Evolutionary conservation across 2,888 invertebrate genomes (phyloP).

Genomic region (Pycnomerus fuliginosus): DNA sequence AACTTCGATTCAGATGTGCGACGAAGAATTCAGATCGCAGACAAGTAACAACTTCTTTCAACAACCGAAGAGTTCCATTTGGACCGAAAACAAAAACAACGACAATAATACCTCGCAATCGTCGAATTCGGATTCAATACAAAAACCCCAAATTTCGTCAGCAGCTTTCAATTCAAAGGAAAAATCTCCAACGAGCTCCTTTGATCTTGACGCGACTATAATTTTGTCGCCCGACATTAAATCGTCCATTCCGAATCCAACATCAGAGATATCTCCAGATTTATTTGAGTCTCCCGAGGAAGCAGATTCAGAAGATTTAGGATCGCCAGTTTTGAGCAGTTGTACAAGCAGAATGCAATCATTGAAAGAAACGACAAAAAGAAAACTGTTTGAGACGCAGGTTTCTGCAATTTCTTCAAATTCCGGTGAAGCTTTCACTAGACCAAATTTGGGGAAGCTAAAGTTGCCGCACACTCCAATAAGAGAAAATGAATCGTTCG

Average conservation of each 20-base stretch:
- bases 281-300: slow-evolving; percentile 9
- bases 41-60: too few relatives aligned
- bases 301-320: not conserved
- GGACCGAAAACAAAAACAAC: not conserved
- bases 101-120: slow-evolving; percentile 7
- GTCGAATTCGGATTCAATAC: not conserved
- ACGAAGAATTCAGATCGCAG: too few relatives aligned
- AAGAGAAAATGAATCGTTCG: too few relatives aligned
- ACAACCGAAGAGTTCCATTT: slow-evolving; percentile 29
- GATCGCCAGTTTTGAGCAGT: slow-evolving; percentile 13
- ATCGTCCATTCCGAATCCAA: not conserved
- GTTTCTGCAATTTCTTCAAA: slow-evolving; percentile 29
- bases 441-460: too few relatives aligned
- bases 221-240: not conserved
- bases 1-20: too few relatives aligned
- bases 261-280: slow-evolving; percentile 2
- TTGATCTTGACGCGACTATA: not conserved
- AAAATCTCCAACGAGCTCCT: not conserved
- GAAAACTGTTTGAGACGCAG: slow-evolving; percentile 8
- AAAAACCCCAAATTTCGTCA: not conserved
- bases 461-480: too few relatives aligned
- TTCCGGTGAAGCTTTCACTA: too few relatives aligned
- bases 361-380: slow-evolving; percentile 7
- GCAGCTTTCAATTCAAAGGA: not conserved
- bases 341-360: slow-evolving; percentile 4